Conservation (phyloP, 2,113 vertebrate genomes). For the Strix aluco region DNA sequence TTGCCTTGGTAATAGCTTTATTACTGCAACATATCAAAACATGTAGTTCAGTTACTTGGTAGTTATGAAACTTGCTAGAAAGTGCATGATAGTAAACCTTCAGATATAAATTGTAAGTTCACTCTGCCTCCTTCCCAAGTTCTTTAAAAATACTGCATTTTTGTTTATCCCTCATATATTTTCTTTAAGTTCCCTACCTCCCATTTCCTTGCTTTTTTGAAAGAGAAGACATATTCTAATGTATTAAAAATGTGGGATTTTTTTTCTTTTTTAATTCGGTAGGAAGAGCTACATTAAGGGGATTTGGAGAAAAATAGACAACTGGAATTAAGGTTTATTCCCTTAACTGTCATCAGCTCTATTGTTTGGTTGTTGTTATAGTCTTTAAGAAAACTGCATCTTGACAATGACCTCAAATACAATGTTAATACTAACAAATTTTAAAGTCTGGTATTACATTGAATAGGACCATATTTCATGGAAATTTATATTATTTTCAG, state of each 20-base stretch:
- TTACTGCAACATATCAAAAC: neutral
- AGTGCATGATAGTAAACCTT: neutral
- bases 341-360: neutral
- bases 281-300: neutral
- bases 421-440: neutral
- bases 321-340: neutral
- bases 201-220: neutral
- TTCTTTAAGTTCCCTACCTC: neutral
- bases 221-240: neutral
- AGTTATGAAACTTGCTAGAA: neutral
- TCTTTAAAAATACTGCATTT: neutral
- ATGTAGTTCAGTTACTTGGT: neutral
- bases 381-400: neutral
- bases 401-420: neutral
- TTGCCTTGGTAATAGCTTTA: constrained; percentile 16
- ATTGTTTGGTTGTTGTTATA: neutral
- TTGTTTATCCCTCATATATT: neutral
- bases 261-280: neutral
- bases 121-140: neutral
- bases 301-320: neutral
- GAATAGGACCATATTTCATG: neutral
- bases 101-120: neutral
- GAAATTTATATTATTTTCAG: neutral
- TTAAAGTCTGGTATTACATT: neutral
- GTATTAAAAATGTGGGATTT: neutral